phyloP scores from a whole-genome alignment of 2,797 vertebrate genomes.

The Clarias platycephalus region DNA sequence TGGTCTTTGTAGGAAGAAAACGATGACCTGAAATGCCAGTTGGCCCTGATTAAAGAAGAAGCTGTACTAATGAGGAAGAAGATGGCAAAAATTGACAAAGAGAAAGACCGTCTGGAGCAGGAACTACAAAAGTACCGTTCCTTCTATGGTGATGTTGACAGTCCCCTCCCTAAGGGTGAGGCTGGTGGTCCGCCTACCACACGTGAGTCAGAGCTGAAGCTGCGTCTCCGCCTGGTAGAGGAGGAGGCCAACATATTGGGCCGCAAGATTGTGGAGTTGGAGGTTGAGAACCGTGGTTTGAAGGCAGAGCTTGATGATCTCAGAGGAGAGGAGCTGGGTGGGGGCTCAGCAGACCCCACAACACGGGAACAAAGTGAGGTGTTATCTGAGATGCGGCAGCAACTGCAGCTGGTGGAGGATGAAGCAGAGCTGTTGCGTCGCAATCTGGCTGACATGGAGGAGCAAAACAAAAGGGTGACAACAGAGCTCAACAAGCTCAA shows the following conservation, averaged over 20 bases:
- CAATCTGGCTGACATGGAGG: conserved; percentile 92
- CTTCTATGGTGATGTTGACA: conserved; percentile 97
- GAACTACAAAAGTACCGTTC: conserved; percentile 96
- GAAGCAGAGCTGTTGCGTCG: conserved; percentile 93
- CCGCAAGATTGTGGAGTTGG: conserved; percentile 95
- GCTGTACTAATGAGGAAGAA: conserved; percentile 96
- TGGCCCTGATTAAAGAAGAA: conserved; percentile 96
- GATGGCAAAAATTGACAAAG: conserved; percentile 98
- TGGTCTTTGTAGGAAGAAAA: conserved; percentile 84
- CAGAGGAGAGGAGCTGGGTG: conserved; percentile 89
- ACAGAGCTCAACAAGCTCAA: conserved; percentile 94
- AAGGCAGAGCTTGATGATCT: conserved; percentile 97
- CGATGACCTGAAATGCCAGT: conserved; percentile 94
- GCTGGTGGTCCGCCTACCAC: conserved; percentile 95
- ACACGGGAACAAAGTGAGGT: conserved; percentile 90
- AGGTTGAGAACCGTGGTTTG: conserved; percentile 95
- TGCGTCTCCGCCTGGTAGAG: conserved; percentile 91
- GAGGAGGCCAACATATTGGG: conserved; percentile 98
- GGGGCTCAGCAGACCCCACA: conserved; percentile 77
- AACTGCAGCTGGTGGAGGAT: conserved; percentile 95
- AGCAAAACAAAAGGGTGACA: conserved; percentile 93
- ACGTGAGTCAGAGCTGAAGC: conserved; percentile 94
- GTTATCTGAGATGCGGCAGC: conserved; percentile 90
- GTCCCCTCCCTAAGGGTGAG: conserved; percentile 95
- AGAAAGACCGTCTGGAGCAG: conserved; percentile 93